Base-by-base conservation (phyloP, 2,113 vertebrate genomes). In the Nicator chloris region DNA sequence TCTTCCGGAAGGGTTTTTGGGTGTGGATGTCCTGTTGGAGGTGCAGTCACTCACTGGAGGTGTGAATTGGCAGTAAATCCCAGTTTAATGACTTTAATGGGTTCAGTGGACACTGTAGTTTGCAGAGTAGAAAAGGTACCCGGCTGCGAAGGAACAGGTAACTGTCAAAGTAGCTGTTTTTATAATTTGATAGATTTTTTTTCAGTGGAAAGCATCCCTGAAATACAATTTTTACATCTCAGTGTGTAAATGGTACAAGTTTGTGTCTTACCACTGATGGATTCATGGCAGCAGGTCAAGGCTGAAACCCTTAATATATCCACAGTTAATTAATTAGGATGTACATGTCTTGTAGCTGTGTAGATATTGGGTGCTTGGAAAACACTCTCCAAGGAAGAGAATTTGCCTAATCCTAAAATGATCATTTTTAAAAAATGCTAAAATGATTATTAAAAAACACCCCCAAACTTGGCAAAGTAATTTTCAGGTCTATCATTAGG, bases 401-500 rank as follows among this genome's bases (percentile, higher is more conserved):
- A 45, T 42, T 84, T 86, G 21, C 37, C 39, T 66, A 66, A 82
- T 82, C 28, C 20, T 76, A 16, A 70, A 82, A n/a, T 21, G 8
- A 33, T 54, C 73, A 4, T 47, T 68, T 60, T 54, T 47, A 0
- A 3, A 30, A 63, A 82, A 64, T 76, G 27, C 19, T 78, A 37
- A 73, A 87, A 56, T 28, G 0, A 31, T 56, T 64, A 19, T 61
- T 45, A 1, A 19, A 53, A 82, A 84, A 72, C 3, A 0, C 0
- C 1, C 26, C 22, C 12, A 24, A 56, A 65, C 11, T 19, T 53
- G 54, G 40, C n/a, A 37, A 56, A 69, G 17, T 71, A 33, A 7
- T 61, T 92, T 72, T 72, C 53, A 83, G 45, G 21, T 86, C 11
- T 72, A 42, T 60, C 37, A 51, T 30, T n/a, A n/a, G n/a, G n/a